phyloP scores from a whole-genome alignment of 2,113 vertebrate genomes.

The Orthonyx spaldingii region DNA sequence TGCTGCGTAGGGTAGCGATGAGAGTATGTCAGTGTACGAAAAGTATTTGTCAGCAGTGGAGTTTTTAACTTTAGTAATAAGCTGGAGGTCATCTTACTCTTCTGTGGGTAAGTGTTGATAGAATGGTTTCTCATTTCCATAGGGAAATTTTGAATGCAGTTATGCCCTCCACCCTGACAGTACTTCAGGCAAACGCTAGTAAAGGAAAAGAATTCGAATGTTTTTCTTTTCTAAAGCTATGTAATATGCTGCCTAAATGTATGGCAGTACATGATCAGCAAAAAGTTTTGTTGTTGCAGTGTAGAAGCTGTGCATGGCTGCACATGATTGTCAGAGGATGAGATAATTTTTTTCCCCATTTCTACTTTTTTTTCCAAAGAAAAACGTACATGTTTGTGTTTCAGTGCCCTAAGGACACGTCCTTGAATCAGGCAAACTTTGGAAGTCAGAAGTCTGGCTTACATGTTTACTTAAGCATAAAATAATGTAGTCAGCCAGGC shows the following conservation, averaged over 20 bases:
- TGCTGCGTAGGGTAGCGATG: background rate
- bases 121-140: background rate
- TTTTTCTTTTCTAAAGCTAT: background rate
- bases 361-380: background rate
- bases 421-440: background rate
- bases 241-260: background rate
- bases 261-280: background rate
- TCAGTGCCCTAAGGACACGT: background rate
- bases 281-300: no score
- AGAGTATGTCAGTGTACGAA: background rate
- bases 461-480: background rate
- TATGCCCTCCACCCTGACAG: background rate
- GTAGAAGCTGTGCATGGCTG: background rate
- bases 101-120: background rate
- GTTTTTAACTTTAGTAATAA: background rate
- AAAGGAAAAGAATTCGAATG: background rate
- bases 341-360: rapidly evolving
- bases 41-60: background rate
- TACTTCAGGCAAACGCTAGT: background rate
- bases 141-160: background rate
- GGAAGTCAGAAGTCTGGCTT: background rate
- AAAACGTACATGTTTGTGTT: background rate
- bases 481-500: background rate
- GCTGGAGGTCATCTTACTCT: background rate
- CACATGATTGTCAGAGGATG: rapidly evolving